Evolutionary conservation across 1,140 invertebrate species (phyloP), one percentile per base, ranked within the genome.

Genomic region (Cephus cinctus): DNA sequence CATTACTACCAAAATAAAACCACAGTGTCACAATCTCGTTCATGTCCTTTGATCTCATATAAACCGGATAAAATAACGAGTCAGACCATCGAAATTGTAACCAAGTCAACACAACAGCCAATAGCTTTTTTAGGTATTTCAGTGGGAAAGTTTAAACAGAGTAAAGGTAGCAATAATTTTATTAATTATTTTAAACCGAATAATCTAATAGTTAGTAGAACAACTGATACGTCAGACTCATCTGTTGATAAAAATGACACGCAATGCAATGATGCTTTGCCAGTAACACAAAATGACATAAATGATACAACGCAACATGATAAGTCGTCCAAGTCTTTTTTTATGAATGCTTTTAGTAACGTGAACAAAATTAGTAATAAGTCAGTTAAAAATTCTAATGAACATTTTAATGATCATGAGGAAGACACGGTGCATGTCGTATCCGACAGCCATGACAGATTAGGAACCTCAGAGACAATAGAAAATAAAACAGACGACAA

Each of bases 111-210:
- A 2, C 72, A 78, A 34, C 78, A 80, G 47, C 78, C 81, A 1
- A 81, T 93, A 12, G 82, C 81, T 46, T 87, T 83, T 66, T 70
- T 93, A 5, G 86, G 88, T 4, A 75, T 93, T 2, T 87, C 87
- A 54, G 88, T 86, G 14, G 82, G 85, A 2, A 93, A 93, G 72
- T 94, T 94, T 76, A 78, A 86, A 59, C 79, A 85, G 52, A 68
- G 64, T 32, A 82, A 81, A 53, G 82, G 83, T 56, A 80, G 73
- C 12, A 80, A 69, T 48, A 80, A 77, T 60, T 85, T 86, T 47
- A 63, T 70, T 15, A 80, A 82, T 55, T 86, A 81, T 63, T 86
- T 86, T 55, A 76, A 73, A 67, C 62, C 65, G 46, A 61, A 54
- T 27, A n/a, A n/a, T n/a, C n/a, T n/a, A n/a, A n/a, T n/a, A n/a